phyloP scores from a whole-genome alignment of 2,113 vertebrate genomes.

The Recurvirostra avosetta region DNA sequence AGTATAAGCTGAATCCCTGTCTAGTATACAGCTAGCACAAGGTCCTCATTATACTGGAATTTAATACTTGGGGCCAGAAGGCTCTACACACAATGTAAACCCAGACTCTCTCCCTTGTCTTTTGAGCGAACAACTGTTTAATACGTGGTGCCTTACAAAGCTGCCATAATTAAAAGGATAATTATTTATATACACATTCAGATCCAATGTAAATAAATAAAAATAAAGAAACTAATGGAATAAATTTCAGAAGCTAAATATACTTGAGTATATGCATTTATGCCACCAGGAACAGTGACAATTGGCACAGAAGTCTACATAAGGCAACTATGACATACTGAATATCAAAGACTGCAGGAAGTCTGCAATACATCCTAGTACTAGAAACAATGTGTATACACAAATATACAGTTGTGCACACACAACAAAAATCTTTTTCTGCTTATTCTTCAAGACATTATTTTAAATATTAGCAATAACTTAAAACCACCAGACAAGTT shows the following conservation, averaged over 20 bases:
- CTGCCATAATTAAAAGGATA: conserved; percentile 40
- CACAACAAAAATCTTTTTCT: not conserved
- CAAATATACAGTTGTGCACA: not conserved
- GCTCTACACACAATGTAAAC: conserved; percentile 49
- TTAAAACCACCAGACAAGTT: not conserved
- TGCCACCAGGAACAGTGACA: not conserved
- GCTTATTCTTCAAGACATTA: not conserved
- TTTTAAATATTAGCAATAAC: not conserved
- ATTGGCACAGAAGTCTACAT: not conserved
- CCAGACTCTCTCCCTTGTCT: conserved; percentile 45
- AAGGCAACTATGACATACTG: not conserved
- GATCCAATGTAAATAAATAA: conserved; percentile 33
- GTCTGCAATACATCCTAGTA: not conserved
- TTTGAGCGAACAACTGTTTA: conserved; percentile 47
- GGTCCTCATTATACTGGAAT: conserved; percentile 62
- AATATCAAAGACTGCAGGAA: not conserved
- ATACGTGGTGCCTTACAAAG: conserved; percentile 18
- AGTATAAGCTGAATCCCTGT: conserved; percentile 39
- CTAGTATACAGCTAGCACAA: conserved; percentile 53
- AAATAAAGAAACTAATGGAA: conserved; percentile 42
- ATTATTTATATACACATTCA: not conserved
- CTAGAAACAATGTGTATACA: not conserved
- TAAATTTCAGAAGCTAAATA: conserved; percentile 15
- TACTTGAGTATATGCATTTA: not conserved
- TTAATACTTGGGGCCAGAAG: conserved; percentile 56